A percentile compares a stretch with the other conserved stretches of the same genome.
These are phyloP conservation scores for Holocentrus rufus DNA, from an alignment of 2,797 vertebrate species.

Conservation along the genomic window DNA sequence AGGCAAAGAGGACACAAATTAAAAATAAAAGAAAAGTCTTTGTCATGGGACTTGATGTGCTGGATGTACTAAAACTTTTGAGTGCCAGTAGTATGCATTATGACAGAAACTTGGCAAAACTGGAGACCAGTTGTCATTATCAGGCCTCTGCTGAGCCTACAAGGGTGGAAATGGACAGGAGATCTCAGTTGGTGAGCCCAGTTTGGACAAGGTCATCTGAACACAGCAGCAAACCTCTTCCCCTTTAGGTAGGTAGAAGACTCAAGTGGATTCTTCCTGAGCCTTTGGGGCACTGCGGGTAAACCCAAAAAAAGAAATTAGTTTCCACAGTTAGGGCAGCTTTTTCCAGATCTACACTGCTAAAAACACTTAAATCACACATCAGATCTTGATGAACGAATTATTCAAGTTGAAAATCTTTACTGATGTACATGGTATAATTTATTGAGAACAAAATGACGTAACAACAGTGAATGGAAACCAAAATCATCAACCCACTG, in stretches of 20 bases:
- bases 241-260: conserved; percentile 7
- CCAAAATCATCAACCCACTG: no score
- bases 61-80: conserved; percentile 34
- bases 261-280: conserved; percentile 73
- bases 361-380: no score
- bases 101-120: conserved; percentile 18
- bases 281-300: conserved; percentile 60
- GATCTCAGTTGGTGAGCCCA: conserved; percentile 16
- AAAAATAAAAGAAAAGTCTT: conserved; percentile 59
- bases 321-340: background rate
- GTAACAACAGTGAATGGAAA: no score
- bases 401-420: no score
- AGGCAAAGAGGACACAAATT: conserved; percentile 28
- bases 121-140: conserved; percentile 32
- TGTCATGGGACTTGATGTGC: background rate
- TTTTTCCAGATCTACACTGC: background rate
- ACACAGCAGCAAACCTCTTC: conserved; percentile 59
- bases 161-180: conserved; percentile 6
- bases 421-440: no score
- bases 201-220: conserved; percentile 22
- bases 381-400: no score
- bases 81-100: conserved; percentile 44
- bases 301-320: conserved; percentile 3
- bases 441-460: no score
- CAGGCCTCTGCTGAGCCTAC: background rate